phyloP scores from a whole-genome alignment of 2,797 vertebrate species.

The Sebastes oblongus region DNA sequence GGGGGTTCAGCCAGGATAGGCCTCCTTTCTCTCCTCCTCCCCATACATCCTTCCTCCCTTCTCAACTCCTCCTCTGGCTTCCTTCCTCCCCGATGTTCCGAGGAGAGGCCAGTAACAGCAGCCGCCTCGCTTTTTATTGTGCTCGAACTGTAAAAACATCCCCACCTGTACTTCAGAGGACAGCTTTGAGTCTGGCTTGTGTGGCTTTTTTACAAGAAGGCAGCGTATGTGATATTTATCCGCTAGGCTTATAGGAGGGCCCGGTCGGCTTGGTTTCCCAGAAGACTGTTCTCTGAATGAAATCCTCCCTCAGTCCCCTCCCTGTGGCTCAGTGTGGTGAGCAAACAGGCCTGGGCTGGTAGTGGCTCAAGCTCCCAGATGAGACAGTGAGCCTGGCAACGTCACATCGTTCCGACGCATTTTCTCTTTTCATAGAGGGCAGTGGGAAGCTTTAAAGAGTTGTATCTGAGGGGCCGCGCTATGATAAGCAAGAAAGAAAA shows the following conservation, averaged over 20 bases:
- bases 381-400: slow-evolving; percentile 6
- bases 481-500: neutral
- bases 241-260: slow-evolving; percentile 36
- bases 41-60: slow-evolving; percentile 32
- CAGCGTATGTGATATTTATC: slow-evolving; percentile 52
- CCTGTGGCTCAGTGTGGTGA: slow-evolving; percentile 58
- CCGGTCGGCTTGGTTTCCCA: slow-evolving; percentile 53
- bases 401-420: neutral
- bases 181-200: slow-evolving; percentile 36
- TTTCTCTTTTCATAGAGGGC: neutral
- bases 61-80: slow-evolving; percentile 43
- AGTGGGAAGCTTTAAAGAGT: neutral
- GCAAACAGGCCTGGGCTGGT: slow-evolving; percentile 54
- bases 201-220: slow-evolving; percentile 46
- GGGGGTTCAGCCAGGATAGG: slow-evolving; percentile 30
- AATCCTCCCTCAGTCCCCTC: slow-evolving; percentile 49
- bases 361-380: slow-evolving; percentile 32
- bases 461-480: too few relatives aligned
- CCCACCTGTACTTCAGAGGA: slow-evolving; percentile 22
- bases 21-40: slow-evolving; percentile 22
- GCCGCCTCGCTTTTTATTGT: slow-evolving; percentile 17
- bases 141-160: slow-evolving; percentile 34
- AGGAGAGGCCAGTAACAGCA: slow-evolving; percentile 20
- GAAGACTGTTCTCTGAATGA: slow-evolving; percentile 54
- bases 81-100: slow-evolving; percentile 38